Evolutionary conservation across 2,797 vertebrate genomes (phyloP).

Genomic region (Tarsius wallacei): DNA sequence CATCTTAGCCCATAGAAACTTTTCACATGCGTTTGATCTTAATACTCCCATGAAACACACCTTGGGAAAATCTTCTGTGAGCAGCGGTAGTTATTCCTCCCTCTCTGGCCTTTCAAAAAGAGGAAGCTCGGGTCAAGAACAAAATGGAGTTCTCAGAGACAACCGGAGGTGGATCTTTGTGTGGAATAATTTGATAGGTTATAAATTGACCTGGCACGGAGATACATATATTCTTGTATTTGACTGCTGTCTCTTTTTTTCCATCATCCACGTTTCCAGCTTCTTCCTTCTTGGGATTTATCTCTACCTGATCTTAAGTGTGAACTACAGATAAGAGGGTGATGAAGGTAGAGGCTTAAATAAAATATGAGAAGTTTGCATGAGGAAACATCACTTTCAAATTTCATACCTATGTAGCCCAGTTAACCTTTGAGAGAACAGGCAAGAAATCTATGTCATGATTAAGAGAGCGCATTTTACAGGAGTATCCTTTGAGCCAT

Average conservation of each 20-base stretch:
- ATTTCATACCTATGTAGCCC: neutral
- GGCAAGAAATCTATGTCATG: neutral
- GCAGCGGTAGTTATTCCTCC: neutral
- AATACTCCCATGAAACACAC: neutral
- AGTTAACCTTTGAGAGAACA: neutral
- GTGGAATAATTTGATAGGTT: neutral
- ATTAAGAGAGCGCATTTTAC: neutral
- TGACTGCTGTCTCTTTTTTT: neutral
- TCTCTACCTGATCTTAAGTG: neutral
- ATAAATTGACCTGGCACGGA: neutral
- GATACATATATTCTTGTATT: neutral
- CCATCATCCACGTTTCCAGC: neutral
- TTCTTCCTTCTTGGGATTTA: neutral
- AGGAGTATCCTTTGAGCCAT: neutral
- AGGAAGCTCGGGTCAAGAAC: neutral
- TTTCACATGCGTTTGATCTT: neutral
- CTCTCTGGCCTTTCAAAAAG: neutral
- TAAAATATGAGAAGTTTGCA: neutral
- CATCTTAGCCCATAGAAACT: neutral
- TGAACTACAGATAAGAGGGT: neutral
- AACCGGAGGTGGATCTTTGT: neutral
- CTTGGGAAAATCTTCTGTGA: neutral
- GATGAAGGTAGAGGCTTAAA: neutral
- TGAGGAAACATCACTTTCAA: neutral
- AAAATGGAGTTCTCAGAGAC: neutral